Conservation (phyloP, 64 coral and sea anemone species). For the Pachyseris speciosa region DNA sequence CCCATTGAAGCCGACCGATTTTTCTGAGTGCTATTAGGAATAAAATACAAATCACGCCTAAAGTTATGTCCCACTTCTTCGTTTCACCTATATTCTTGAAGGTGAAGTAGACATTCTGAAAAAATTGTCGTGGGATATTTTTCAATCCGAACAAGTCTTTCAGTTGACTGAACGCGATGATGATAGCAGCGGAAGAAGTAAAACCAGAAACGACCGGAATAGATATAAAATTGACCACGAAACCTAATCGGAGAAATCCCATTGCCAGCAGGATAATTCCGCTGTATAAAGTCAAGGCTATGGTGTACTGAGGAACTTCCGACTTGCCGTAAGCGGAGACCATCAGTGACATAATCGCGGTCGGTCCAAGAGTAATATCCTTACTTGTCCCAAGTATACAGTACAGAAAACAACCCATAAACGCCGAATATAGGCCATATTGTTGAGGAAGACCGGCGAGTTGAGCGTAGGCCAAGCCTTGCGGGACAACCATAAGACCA, state of each 20-base stretch:
- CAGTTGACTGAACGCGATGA: slow-evolving; percentile 87
- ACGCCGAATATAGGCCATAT: slow-evolving; percentile 90
- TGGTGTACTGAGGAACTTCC: slow-evolving; percentile 57
- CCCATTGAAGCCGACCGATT: slow-evolving; percentile 72
- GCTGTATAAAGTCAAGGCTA: slow-evolving; percentile 76
- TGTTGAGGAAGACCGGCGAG: slow-evolving; percentile 79
- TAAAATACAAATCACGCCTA: slow-evolving; percentile 80
- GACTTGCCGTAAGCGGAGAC: slow-evolving; percentile 84
- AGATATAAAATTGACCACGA: slow-evolving; percentile 95
- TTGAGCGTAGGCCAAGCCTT: slow-evolving; percentile 89
- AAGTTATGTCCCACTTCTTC: slow-evolving; percentile 83
- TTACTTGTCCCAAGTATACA: slow-evolving; percentile 93
- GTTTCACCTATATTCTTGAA: slow-evolving; percentile 89
- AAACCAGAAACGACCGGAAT: slow-evolving; percentile 90
- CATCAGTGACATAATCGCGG: slow-evolving; percentile 94
- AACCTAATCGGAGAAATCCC: slow-evolving; percentile 91
- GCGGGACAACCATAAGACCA: slow-evolving; percentile 91
- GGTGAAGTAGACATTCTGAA: slow-evolving; percentile 75
- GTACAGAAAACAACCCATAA: slow-evolving; percentile 94
- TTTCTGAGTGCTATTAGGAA: slow-evolving; percentile 66
- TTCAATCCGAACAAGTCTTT: slow-evolving; percentile 90
- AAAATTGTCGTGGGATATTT: slow-evolving; percentile 79
- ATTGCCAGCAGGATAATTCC: slow-evolving; percentile 90
- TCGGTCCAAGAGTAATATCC: slow-evolving; percentile 87
- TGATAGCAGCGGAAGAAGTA: slow-evolving; percentile 91